These are phyloP conservation scores for Galago senegalensis DNA, from an alignment of 2,797 vertebrate species.

Conservation along the genomic window DNA sequence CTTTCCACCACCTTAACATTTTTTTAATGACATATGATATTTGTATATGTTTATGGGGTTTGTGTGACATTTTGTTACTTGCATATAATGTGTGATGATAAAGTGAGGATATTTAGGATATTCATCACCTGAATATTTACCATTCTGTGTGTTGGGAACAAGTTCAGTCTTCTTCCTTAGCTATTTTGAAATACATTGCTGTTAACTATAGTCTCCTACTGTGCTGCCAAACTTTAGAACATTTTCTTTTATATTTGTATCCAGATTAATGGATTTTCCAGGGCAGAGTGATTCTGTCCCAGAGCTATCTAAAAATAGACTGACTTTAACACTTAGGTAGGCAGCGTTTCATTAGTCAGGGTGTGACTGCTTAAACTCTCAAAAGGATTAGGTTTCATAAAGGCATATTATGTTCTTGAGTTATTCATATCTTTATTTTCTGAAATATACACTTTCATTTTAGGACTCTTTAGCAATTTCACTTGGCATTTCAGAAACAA, in stretches of 20 bases:
- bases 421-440: conserved; percentile 42
- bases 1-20: neutral
- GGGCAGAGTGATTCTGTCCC: neutral
- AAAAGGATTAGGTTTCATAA: conserved; percentile 27
- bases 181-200: neutral
- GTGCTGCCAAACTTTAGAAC: neutral
- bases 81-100: neutral
- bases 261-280: conserved; percentile 1
- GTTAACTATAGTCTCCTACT: neutral
- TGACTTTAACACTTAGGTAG: neutral
- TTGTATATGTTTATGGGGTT: neutral
- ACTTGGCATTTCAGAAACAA: conserved; percentile 61
- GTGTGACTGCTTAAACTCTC: neutral
- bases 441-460: conserved; percentile 14
- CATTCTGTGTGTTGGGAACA: neutral
- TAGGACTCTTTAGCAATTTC: conserved; percentile 25
- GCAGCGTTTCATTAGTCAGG: neutral
- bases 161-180: neutral
- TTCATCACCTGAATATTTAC: neutral
- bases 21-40: neutral
- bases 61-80: neutral
- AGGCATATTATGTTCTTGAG: neutral
- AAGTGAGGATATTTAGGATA: neutral
- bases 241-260: neutral
- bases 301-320: conserved; percentile 45